Conservation (phyloP, 2,888 invertebrate species). For the Agrochola lychnidis region DNA sequence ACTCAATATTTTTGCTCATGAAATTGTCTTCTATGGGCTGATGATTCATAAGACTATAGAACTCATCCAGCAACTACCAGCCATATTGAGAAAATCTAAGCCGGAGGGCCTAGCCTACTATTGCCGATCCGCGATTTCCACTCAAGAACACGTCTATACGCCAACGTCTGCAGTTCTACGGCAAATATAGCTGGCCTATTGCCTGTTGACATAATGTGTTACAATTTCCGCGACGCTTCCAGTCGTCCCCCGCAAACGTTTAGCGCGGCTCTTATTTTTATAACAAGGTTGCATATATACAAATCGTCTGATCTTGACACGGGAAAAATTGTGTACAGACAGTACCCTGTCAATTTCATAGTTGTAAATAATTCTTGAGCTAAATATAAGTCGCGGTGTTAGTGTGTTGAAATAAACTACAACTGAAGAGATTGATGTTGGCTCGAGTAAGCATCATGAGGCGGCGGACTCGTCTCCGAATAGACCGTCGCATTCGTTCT, state of each 20-base stretch:
- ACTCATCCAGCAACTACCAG: neutral
- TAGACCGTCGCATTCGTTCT: constrained; percentile 47
- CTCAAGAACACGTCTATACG: neutral
- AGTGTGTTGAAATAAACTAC: constrained; percentile 27
- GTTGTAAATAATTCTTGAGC: constrained; percentile 23
- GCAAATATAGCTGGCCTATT: neutral
- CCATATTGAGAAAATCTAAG: neutral
- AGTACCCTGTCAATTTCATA: constrained; percentile 33
- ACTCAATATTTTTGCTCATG: neutral
- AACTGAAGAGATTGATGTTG: constrained; percentile 37
- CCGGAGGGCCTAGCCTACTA: neutral
- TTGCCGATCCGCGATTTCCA: neutral
- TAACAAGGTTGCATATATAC: constrained; percentile 74
- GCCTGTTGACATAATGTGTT: constrained; percentile 35
- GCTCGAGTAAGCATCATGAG: constrained; percentile 29
- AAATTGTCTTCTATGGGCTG: neutral
- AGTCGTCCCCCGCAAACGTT: constrained; percentile 71
- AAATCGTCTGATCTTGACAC: constrained; percentile 68
- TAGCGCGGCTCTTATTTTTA: constrained; percentile 74
- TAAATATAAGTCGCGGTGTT: constrained; percentile 13
- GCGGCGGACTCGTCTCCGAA: constrained; percentile 24
- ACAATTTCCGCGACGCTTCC: constrained; percentile 69
- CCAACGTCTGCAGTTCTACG: neutral
- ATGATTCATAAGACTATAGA: neutral
- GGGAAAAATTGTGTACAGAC: constrained; percentile 42